Conservation (phyloP, 2,113 vertebrate genomes). For the Hystrix cristata region DNA sequence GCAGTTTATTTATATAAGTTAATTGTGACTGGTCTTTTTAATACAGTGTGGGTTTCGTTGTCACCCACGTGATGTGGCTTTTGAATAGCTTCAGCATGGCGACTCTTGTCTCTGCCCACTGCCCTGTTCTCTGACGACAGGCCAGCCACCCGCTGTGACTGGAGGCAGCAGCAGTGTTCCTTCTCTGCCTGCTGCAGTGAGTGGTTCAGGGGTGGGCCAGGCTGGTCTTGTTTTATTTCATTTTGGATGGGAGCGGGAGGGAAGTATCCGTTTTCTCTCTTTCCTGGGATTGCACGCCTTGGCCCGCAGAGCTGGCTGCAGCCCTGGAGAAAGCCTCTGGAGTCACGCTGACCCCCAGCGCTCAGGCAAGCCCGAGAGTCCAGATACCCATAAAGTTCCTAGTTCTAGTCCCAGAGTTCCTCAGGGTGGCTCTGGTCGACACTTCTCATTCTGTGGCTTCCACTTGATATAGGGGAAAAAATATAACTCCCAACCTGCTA, state of each 20-base stretch:
- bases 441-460: background rate
- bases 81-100: background rate
- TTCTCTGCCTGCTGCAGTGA: background rate
- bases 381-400: background rate
- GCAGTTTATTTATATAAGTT: background rate
- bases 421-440: background rate
- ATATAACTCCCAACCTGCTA: too few species aligned
- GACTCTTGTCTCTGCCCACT: background rate
- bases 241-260: background rate
- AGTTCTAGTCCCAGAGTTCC: background rate
- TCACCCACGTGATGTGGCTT: background rate
- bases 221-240: background rate
- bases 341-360: background rate
- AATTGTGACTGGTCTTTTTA: background rate
- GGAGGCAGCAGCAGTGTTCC: background rate
- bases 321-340: background rate
- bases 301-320: background rate
- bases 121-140: background rate
- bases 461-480: too few species aligned
- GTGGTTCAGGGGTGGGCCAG: background rate
- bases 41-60: background rate
- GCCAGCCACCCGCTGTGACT: rapidly evolving
- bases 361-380: background rate
- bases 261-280: background rate
- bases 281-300: background rate